Conservation (phyloP, 2,888 invertebrate species). For the Aromia moschata region DNA sequence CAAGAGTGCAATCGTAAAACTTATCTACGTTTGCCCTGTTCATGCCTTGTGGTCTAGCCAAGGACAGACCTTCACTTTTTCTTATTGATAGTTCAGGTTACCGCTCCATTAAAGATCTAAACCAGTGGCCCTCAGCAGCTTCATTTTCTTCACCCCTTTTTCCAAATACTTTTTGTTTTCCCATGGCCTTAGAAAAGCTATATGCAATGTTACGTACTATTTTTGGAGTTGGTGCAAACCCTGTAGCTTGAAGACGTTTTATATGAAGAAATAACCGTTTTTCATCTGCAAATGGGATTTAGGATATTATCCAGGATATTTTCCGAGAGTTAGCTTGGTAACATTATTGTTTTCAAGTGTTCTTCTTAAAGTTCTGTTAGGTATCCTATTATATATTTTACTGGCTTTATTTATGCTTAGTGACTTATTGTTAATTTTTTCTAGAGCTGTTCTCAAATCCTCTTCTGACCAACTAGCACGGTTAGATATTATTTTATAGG, state of each 20-base stretch:
- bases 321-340: not conserved
- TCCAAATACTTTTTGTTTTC: too few species aligned
- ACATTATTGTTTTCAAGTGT: not conserved
- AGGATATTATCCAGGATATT: not conserved
- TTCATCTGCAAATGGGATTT: not conserved
- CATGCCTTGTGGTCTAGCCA: slow-evolving; percentile 21
- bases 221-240: too few species aligned
- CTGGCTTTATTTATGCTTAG: too few species aligned
- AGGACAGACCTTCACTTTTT: too few species aligned
- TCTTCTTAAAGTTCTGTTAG: not conserved
- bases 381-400: not conserved
- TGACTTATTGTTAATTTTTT: too few species aligned
- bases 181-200: too few species aligned
- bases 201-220: too few species aligned
- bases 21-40: slow-evolving; percentile 11
- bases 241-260: not conserved
- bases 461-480: not conserved
- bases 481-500: too few species aligned
- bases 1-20: not conserved
- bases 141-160: too few species aligned
- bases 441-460: not conserved
- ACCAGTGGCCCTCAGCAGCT: too few species aligned
- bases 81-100: too few species aligned
- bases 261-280: not conserved
- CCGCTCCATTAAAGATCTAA: too few species aligned